Evolutionary conservation across 2,888 invertebrate genomes (phyloP).

Genomic region (Phalera bucephala): DNA sequence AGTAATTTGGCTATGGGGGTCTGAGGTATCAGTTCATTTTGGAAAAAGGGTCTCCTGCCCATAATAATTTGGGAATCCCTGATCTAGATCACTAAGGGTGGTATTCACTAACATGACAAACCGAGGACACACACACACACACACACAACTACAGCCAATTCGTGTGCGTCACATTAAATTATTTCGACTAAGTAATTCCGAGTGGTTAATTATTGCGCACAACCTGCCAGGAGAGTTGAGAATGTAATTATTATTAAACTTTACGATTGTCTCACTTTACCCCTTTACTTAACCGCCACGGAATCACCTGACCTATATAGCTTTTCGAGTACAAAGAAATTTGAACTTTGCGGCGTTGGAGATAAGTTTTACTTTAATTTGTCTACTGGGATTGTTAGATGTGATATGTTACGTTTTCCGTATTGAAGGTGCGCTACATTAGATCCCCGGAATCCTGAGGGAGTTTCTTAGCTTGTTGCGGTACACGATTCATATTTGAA

Average conservation of each 20-base stretch:
- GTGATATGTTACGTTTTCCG: constrained; percentile 20
- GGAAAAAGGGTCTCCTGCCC: too few species aligned
- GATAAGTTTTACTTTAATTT: constrained; percentile 11
- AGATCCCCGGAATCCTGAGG: constrained; percentile 73
- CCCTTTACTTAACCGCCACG: constrained; percentile 57
- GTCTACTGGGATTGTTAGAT: too few species aligned
- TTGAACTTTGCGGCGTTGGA: constrained; percentile 23
- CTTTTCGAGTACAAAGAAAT: constrained; percentile 27
- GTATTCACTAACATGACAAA: neutral
- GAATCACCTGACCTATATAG: constrained; percentile 40
- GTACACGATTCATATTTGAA: constrained; percentile 78
- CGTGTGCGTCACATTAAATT: constrained; percentile 79
- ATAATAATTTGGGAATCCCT: too few species aligned
- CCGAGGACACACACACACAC: constrained; percentile 26
- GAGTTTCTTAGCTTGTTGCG: constrained; percentile 80
- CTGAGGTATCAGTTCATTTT: too few species aligned
- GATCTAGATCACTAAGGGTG: too few species aligned
- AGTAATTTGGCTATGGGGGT: too few species aligned
- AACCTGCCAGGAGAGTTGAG: constrained; percentile 81
- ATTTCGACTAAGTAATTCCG: constrained; percentile 83
- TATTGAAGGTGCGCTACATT: constrained; percentile 47
- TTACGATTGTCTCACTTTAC: constrained; percentile 83
- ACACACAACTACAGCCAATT: constrained; percentile 49
- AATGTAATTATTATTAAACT: constrained; percentile 84
- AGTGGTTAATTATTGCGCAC: constrained; percentile 82